These are phyloP conservation scores for Stenopsyche tienmushanensis DNA, from an alignment of 1,140 invertebrate species.

Conservation along the genomic window DNA sequence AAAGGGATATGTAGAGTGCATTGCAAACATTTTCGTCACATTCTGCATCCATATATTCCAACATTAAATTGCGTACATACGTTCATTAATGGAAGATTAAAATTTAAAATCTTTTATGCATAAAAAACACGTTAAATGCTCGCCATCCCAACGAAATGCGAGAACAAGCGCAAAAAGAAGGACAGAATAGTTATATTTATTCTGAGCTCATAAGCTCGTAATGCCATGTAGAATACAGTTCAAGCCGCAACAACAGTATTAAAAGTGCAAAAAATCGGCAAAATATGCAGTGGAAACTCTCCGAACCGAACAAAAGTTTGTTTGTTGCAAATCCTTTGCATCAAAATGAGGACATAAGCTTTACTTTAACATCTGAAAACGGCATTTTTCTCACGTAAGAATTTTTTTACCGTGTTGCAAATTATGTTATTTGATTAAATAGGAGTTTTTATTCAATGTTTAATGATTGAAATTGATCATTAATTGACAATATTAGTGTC, in stretches of 20 bases:
- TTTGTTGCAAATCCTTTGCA: not conserved
- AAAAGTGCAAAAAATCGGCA: conserved; percentile 2
- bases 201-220: not conserved
- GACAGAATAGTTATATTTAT: not conserved
- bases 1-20: not conserved
- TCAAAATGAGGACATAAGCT: not conserved
- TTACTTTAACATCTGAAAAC: too few relatives aligned
- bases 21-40: not conserved
- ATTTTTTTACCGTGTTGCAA: too few relatives aligned
- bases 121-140: too few relatives aligned
- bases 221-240: not conserved
- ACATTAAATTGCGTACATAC: too few relatives aligned
- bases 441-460: too few relatives aligned
- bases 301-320: not conserved
- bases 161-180: not conserved
- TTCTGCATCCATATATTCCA: too few relatives aligned
- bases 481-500: too few relatives aligned
- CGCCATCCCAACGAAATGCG: too few relatives aligned
- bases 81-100: too few relatives aligned
- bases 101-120: too few relatives aligned
- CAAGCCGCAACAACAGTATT: conserved; percentile 19
- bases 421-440: too few relatives aligned
- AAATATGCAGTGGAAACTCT: conserved; percentile 4
- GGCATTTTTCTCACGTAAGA: not conserved
- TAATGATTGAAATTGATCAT: too few relatives aligned